Evolutionary conservation across 2,888 invertebrate genomes (phyloP).

Genomic region (Amphimallon solstitiale): DNA sequence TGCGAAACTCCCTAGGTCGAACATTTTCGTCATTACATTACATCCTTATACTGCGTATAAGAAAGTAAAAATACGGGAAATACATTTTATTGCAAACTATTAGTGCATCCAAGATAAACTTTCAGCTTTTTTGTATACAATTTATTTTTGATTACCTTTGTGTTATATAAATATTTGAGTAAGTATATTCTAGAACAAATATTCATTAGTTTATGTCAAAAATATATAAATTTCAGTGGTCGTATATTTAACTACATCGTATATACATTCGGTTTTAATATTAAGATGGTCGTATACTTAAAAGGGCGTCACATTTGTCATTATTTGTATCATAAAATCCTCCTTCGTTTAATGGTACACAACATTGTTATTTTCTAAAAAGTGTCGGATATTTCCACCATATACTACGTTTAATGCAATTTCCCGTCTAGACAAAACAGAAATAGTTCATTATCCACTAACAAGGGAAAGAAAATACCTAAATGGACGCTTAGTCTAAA

Average conservation of each 20-base stretch:
- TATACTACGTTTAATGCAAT: slow-evolving; percentile 9
- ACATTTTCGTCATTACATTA: no score
- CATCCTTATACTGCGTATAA: no score
- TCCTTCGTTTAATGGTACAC: slow-evolving; percentile 8
- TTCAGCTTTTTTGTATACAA: no score
- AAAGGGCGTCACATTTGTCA: slow-evolving; percentile 18
- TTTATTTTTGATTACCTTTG: no score
- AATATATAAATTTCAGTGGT: slow-evolving; percentile 9
- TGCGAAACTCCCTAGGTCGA: no score
- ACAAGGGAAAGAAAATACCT: slow-evolving; percentile 7
- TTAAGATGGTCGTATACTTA: slow-evolving; percentile 9
- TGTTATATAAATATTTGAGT: no score
- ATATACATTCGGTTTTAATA: slow-evolving; percentile 5
- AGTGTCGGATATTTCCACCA: slow-evolving; percentile 17
- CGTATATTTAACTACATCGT: slow-evolving; percentile 12
- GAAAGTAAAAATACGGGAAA: no score
- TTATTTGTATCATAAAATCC: slow-evolving; percentile 4
- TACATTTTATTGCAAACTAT: no score
- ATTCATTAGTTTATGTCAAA: no score
- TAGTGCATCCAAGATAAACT: no score
- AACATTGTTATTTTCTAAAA: slow-evolving; percentile 9
- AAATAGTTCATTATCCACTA: background rate
- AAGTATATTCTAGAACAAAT: no score
- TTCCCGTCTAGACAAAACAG: slow-evolving; percentile 27
- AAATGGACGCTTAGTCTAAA: slow-evolving; percentile 18